These are phyloP conservation scores for Scomberomorus guttatus DNA, from an alignment of 2,797 vertebrate species.

Conservation along the genomic window DNA sequence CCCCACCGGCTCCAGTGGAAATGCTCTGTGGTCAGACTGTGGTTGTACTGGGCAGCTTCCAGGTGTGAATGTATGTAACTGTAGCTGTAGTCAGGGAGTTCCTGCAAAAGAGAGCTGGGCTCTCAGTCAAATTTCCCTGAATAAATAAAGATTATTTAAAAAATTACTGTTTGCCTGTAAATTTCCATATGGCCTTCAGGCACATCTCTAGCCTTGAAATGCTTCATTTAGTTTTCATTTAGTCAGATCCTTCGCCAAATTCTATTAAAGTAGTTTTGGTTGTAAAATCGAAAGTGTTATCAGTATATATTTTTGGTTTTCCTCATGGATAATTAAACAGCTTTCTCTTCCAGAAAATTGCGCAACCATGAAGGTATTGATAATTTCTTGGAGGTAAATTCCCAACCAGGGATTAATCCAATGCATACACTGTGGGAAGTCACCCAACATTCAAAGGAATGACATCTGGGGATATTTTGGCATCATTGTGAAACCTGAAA, in stretches of 20 bases:
- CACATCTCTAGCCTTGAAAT: not conserved
- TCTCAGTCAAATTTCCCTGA: not conserved
- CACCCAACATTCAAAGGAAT: constrained; percentile 33
- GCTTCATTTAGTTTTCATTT: not conserved
- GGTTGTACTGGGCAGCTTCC: too few species aligned
- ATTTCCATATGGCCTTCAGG: not conserved
- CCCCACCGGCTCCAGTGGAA: too few species aligned
- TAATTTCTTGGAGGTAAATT: constrained; percentile 39
- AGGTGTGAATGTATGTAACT: not conserved
- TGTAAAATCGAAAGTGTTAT: not conserved
- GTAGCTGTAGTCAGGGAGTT: not conserved
- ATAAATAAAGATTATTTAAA: not conserved
- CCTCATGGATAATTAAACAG: not conserved
- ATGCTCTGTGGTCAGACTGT: too few species aligned
- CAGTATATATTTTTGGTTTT: constrained; percentile 5
- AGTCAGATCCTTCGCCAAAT: not conserved
- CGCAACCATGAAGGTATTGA: not conserved
- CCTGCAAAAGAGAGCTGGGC: not conserved
- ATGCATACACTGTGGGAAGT: constrained; percentile 21
- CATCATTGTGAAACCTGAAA: not conserved
- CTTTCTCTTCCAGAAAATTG: constrained; percentile 26
- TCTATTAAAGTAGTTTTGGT: not conserved
- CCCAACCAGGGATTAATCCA: constrained; percentile 31
- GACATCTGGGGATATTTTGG: constrained; percentile 11
- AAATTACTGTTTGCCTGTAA: not conserved